These are phyloP conservation scores for Micromesistius poutassou DNA, from an alignment of 2,797 vertebrate genomes.

Conservation along the genomic window DNA sequence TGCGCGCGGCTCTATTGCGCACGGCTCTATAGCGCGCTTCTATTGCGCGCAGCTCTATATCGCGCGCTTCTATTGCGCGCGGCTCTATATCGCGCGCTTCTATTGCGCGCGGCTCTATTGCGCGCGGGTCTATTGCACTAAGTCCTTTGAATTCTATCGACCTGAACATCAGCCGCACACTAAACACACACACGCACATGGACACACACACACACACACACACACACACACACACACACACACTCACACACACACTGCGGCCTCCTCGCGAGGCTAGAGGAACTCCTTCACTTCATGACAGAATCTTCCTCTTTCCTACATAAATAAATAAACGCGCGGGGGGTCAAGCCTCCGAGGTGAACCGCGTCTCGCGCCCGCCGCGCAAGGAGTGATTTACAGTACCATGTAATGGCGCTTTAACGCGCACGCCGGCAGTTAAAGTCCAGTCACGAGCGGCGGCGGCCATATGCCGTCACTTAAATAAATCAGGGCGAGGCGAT, in stretches of 20 bases:
- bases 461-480: conserved; percentile 66
- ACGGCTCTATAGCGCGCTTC: conserved; percentile 64
- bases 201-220: too few species aligned
- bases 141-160: conserved; percentile 70
- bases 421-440: conserved; percentile 45
- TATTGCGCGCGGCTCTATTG: conserved; percentile 72
- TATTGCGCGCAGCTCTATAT: conserved; percentile 72
- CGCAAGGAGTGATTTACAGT: conserved; percentile 66
- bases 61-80: conserved; percentile 20
- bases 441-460: conserved; percentile 62
- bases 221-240: too few species aligned
- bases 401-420: conserved; percentile 62
- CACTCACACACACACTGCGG: too few species aligned
- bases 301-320: not conserved
- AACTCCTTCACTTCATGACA: not conserved
- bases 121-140: conserved; percentile 31
- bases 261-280: not conserved
- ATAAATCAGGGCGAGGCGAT: conserved; percentile 71
- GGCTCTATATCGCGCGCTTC: too few species aligned
- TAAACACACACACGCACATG: conserved; percentile 7
- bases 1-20: conserved; percentile 51
- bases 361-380: not conserved
- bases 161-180: conserved; percentile 31
- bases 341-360: not conserved
- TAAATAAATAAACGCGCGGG: not conserved